phyloP scores from a whole-genome alignment of 2,113 vertebrate genomes.

The Myrmecobius fasciatus region DNA sequence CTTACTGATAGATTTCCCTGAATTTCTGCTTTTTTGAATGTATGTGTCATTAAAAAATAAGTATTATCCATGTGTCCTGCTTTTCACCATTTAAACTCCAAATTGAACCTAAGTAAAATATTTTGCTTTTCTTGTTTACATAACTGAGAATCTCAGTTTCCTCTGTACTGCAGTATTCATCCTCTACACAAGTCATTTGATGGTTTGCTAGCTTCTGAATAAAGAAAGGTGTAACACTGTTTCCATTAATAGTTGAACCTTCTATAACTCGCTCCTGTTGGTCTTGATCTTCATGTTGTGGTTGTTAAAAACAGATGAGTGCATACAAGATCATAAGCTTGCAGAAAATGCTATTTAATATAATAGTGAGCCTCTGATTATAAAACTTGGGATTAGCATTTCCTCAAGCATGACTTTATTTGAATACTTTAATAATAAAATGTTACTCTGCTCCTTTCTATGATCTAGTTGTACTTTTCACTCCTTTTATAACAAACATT shows the following conservation, averaged over 20 bases:
- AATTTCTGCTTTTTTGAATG: not conserved
- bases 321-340: not conserved
- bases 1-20: not conserved
- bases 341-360: not conserved
- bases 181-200: conserved; percentile 61
- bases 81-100: not conserved
- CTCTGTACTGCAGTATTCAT: not conserved
- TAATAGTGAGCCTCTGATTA: not conserved
- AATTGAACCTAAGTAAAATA: too few relatives aligned
- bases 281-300: conserved; percentile 53
- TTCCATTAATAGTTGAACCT: conserved; percentile 64
- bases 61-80: not conserved
- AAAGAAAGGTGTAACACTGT: conserved; percentile 55
- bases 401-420: not conserved
- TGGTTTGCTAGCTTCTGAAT: conserved; percentile 33
- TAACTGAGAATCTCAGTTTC: not conserved
- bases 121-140: not conserved
- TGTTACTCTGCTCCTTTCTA: not conserved
- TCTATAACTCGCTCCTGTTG: conserved; percentile 73
- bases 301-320: conserved; percentile 5
- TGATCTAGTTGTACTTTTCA: not conserved
- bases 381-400: not conserved
- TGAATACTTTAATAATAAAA: accelerated
- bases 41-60: not conserved
- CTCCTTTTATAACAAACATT: not conserved